phyloP scores from a whole-genome alignment of 2,888 invertebrate genomes.

The Drosophila rubida region DNA sequence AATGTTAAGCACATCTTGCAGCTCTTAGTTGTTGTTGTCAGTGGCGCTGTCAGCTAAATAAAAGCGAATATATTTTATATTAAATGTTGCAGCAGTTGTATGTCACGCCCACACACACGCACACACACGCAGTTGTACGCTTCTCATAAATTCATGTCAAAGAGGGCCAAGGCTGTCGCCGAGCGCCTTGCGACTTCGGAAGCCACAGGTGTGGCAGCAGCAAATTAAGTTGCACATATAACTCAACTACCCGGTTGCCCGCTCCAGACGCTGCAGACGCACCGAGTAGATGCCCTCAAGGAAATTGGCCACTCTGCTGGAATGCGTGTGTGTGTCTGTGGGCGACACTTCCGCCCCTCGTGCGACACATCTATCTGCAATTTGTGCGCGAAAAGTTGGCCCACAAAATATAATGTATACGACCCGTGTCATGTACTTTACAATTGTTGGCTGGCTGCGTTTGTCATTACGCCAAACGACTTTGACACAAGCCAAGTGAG shows the following conservation, averaged over 20 bases:
- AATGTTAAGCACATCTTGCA: background rate
- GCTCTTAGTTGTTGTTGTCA: constrained; percentile 20
- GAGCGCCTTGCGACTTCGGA: constrained; percentile 28
- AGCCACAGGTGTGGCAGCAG: constrained; percentile 78
- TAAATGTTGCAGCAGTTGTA: constrained; percentile 57
- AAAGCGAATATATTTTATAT: constrained; percentile 60
- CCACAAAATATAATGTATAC: constrained; percentile 62
- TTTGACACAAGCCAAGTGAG: constrained; percentile 52
- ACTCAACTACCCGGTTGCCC: constrained; percentile 53
- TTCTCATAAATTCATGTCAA: constrained; percentile 71
- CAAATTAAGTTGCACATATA: constrained; percentile 80
- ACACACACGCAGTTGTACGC: background rate
- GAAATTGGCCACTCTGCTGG: constrained; percentile 54
- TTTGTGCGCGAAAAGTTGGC: constrained; percentile 58
- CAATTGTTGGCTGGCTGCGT: constrained; percentile 70
- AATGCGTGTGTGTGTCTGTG: constrained; percentile 3
- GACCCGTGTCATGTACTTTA: constrained; percentile 73
- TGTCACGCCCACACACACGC: constrained; percentile 30
- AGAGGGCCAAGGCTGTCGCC: constrained; percentile 59
- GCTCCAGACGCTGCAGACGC: constrained; percentile 5
- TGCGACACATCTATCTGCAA: constrained; percentile 20
- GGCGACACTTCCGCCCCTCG: constrained; percentile 2
- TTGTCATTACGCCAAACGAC: constrained; percentile 69
- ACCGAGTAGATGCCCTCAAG: constrained; percentile 49
- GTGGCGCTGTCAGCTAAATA: constrained; percentile 35